Evolutionary conservation across 2,888 invertebrate species (phyloP).

Genomic region (Synergus laeviventris): DNA sequence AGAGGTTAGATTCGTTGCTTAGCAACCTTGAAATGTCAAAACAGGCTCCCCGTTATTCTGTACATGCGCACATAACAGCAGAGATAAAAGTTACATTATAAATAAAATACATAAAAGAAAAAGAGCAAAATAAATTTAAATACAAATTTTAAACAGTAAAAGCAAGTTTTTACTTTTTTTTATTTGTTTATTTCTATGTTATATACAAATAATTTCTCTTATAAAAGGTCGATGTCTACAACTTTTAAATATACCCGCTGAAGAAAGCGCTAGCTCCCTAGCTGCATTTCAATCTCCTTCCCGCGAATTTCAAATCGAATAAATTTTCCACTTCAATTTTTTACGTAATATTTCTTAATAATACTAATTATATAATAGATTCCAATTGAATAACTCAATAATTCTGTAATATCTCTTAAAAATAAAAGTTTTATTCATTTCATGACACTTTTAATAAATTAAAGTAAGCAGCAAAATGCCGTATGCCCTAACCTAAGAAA

Average conservation of each 20-base stretch:
- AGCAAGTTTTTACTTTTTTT: not conserved
- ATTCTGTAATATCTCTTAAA: not conserved
- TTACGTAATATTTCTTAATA: not conserved
- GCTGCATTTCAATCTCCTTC: no score
- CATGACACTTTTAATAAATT: not conserved
- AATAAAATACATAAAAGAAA: not conserved
- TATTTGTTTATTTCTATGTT: not conserved
- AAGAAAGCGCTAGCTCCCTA: not conserved
- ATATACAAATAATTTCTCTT: not conserved
- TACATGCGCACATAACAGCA: not conserved
- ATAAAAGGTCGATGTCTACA: not conserved
- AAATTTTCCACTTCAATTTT: not conserved
- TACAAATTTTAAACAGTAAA: not conserved
- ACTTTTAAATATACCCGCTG: not conserved
- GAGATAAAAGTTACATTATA: not conserved
- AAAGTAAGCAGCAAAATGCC: not conserved
- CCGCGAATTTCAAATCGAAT: not conserved
- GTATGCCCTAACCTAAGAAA: not conserved
- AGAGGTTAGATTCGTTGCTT: slow-evolving; percentile 34
- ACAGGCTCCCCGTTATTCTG: not conserved
- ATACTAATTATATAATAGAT: not conserved
- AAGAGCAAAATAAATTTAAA: not conserved
- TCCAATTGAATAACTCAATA: not conserved
- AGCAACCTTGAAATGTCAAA: slow-evolving; percentile 35
- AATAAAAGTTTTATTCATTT: not conserved